Conservation (phyloP, 2,888 invertebrate species). For the Psylliodes chrysocephalus region DNA sequence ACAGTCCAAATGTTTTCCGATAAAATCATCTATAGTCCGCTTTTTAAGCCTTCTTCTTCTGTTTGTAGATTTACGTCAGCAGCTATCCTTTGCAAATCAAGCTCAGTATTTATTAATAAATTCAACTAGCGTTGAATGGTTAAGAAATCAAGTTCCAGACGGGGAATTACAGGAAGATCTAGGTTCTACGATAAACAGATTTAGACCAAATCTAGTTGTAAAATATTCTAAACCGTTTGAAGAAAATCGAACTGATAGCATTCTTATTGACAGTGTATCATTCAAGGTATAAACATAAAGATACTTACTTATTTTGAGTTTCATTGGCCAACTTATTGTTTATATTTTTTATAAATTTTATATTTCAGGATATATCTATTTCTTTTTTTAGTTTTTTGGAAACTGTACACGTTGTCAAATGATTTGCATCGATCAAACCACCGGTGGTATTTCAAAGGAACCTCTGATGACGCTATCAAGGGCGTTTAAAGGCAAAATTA, state of each 20-base stretch:
- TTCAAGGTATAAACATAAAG: conserved; percentile 70
- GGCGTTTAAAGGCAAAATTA: conserved; percentile 78
- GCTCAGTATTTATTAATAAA: conserved; percentile 88
- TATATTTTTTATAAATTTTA: background rate
- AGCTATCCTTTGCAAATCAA: conserved; percentile 80
- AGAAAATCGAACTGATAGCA: conserved; percentile 77
- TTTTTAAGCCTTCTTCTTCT: no score
- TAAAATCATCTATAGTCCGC: no score
- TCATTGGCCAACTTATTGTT: background rate
- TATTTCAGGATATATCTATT: conserved; percentile 9
- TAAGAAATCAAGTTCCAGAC: conserved; percentile 71
- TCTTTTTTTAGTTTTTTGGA: conserved; percentile 74
- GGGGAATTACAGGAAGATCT: conserved; percentile 69
- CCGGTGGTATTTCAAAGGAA: conserved; percentile 82
- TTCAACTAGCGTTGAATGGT: conserved; percentile 78
- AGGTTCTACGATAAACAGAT: conserved; percentile 70
- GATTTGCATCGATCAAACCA: conserved; percentile 92
- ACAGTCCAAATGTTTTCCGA: no score
- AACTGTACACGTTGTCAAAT: conserved; percentile 93
- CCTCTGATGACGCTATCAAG: conserved; percentile 80
- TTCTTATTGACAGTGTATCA: conserved; percentile 73
- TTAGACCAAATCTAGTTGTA: conserved; percentile 91
- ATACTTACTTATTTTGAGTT: background rate
- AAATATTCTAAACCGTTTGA: conserved; percentile 77
- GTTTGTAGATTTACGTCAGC: conserved; percentile 53